These are phyloP conservation scores for Aphelenchoides avenae DNA, from an alignment of 1,140 invertebrate species.

Conservation along the genomic window DNA sequence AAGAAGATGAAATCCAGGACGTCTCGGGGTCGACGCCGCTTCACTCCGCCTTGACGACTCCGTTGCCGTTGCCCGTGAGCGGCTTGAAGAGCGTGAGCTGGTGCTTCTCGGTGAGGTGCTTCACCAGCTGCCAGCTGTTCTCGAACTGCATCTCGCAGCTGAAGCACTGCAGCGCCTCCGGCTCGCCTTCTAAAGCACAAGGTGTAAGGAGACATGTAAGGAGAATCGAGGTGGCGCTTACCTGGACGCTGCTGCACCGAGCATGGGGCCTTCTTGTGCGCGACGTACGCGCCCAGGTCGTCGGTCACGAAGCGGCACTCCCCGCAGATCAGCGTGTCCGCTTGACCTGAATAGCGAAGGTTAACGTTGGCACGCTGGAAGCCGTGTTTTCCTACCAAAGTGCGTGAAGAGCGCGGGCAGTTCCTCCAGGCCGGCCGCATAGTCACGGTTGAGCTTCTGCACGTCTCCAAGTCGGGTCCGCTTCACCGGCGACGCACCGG, in stretches of 20 bases:
- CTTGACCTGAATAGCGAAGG: no score
- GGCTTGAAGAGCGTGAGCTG: conserved; percentile 7
- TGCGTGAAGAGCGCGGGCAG: no score
- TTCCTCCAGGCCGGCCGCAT: no score
- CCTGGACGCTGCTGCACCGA: conserved; percentile 15
- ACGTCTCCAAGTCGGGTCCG: no score
- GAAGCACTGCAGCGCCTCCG: conserved; percentile 17
- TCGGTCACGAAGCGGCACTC: conserved; percentile 25
- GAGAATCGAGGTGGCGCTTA: conserved; percentile 4
- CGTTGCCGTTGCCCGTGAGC: no score
- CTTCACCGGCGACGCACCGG: no score
- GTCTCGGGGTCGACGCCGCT: no score
- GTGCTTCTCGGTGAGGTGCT: conserved; percentile 5
- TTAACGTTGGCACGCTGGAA: no score
- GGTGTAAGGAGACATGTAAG: conserved; percentile 1
- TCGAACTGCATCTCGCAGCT: conserved; percentile 22
- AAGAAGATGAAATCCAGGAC: no score
- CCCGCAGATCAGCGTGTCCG: conserved; percentile 29
- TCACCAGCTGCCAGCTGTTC: conserved; percentile 15
- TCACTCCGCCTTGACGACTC: no score
- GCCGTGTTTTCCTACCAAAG: no score
- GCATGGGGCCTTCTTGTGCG: conserved; percentile 25
- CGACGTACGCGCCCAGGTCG: conserved; percentile 17
- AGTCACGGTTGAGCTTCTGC: no score
- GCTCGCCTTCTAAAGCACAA: conserved; percentile 24